Evolutionary conservation across 2,113 vertebrate genomes (phyloP).

Genomic region (Caretta caretta): DNA sequence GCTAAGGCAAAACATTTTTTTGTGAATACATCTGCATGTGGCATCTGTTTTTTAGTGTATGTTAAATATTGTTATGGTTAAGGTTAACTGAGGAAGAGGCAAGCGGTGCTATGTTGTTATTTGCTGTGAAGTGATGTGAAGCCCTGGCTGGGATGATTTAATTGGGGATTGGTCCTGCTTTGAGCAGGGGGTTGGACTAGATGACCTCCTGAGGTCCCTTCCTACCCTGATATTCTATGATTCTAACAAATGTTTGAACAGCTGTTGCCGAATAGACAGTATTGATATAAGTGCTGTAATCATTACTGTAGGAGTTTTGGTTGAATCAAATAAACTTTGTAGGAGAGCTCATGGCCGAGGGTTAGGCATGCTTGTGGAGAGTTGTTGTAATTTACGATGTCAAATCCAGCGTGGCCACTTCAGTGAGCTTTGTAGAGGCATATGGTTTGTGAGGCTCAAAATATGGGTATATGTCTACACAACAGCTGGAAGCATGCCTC

Average conservation of each 20-base stretch:
- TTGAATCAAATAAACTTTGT: constrained; percentile 7
- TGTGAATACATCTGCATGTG: neutral
- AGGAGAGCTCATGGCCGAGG: neutral
- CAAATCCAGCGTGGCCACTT: neutral
- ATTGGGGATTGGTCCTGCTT: too few species aligned
- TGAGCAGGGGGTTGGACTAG: too few species aligned
- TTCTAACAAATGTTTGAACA: constrained; percentile 74
- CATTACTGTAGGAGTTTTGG: constrained; percentile 3
- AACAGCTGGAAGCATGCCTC: neutral
- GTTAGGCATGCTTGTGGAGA: neutral
- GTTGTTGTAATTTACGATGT: neutral
- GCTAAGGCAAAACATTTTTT: neutral
- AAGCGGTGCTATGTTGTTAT: constrained; percentile 1
- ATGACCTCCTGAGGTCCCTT: too few species aligned
- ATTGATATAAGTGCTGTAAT: constrained; percentile 16
- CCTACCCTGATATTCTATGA: too few species aligned
- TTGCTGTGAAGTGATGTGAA: constrained; percentile 64
- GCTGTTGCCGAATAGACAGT: constrained; percentile 40
- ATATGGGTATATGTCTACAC: neutral
- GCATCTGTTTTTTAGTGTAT: constrained; percentile 1
- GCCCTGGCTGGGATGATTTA: too few species aligned
- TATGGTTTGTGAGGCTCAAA: neutral
- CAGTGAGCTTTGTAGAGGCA: neutral
- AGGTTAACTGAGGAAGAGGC: constrained; percentile 37
- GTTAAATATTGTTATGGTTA: constrained; percentile 28